Conservation (phyloP, 2,888 invertebrate species). For the Halictus quadricinctus region DNA sequence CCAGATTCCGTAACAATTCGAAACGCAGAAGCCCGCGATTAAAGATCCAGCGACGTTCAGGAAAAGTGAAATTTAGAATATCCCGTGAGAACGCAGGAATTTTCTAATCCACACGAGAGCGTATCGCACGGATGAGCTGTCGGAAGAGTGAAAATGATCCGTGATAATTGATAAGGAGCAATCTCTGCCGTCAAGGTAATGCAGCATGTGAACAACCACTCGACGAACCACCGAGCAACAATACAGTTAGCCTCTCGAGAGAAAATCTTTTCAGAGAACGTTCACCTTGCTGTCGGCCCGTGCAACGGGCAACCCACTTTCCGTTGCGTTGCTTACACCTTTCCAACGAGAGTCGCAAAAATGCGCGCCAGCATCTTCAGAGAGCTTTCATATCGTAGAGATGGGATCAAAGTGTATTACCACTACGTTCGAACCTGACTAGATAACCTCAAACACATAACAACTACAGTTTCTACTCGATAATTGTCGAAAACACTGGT, state of each 20-base stretch:
- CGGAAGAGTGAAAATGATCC: slow-evolving; percentile 23
- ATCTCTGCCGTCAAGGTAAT: slow-evolving; percentile 42
- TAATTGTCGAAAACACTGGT: too few species aligned
- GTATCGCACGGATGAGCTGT: not conserved
- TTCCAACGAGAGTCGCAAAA: slow-evolving; percentile 58
- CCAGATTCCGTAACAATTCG: slow-evolving; percentile 5
- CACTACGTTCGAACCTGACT: not conserved
- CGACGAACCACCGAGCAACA: slow-evolving; percentile 63
- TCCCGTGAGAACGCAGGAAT: slow-evolving; percentile 29
- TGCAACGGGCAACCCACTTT: slow-evolving; percentile 79
- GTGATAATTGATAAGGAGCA: slow-evolving; percentile 46
- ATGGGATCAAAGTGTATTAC: not conserved
- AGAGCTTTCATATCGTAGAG: slow-evolving; percentile 22
- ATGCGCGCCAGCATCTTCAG: slow-evolving; percentile 52
- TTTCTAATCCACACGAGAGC: slow-evolving; percentile 31
- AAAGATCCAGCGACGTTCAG: not conserved
- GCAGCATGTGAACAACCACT: slow-evolving; percentile 46
- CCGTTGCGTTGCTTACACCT: slow-evolving; percentile 66
- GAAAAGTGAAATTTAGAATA: slow-evolving; percentile 52
- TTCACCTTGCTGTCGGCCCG: slow-evolving; percentile 75
- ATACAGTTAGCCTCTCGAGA: slow-evolving; percentile 78
- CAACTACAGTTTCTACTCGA: too few species aligned
- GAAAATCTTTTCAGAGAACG: slow-evolving; percentile 80
- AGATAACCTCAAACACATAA: not conserved
- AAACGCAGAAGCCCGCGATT: not conserved